A percentile compares a stretch with the other conserved stretches of the same genome.
phyloP scores from a whole-genome alignment of 37 sponge, comb jelly and placozoan genomes.

The Oscarella lobularis region DNA sequence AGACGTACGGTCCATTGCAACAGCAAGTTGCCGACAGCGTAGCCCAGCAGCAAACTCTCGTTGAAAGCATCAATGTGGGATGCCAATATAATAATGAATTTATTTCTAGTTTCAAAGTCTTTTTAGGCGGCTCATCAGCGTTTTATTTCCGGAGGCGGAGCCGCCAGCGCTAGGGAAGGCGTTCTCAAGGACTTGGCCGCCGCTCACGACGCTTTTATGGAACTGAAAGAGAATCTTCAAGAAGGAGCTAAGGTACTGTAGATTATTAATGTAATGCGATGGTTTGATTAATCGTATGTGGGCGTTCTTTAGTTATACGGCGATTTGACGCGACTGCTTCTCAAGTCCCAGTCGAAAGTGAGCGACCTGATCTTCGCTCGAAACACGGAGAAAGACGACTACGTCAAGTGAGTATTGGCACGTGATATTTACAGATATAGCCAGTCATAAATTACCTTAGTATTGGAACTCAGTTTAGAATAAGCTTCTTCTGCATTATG shows the following conservation, averaged over 20 bases:
- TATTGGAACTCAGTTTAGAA: no score
- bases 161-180: slow-evolving; percentile 44
- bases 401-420: slow-evolving; percentile 75
- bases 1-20: slow-evolving; percentile 50
- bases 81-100: no score
- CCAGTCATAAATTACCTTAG: no score
- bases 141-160: slow-evolving; percentile 24
- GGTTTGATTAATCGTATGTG: background rate
- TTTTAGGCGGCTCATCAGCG: slow-evolving; percentile 22
- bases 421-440: no score
- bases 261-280: background rate
- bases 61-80: background rate
- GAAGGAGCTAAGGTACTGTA: slow-evolving; percentile 71
- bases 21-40: slow-evolving; percentile 29
- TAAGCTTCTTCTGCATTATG: no score
- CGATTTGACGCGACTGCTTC: slow-evolving; percentile 75
- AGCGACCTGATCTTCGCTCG: slow-evolving; percentile 83
- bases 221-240: slow-evolving; percentile 51
- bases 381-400: slow-evolving; percentile 89
- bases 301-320: slow-evolving; percentile 58
- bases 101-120: background rate
- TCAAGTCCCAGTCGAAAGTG: slow-evolving; percentile 70
- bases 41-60: background rate
- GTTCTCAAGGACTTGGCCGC: slow-evolving; percentile 60
- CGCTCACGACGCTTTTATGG: slow-evolving; percentile 72